Evolutionary conservation across 1,140 invertebrate species (phyloP).

Genomic region (Trichoplusia ni): DNA sequence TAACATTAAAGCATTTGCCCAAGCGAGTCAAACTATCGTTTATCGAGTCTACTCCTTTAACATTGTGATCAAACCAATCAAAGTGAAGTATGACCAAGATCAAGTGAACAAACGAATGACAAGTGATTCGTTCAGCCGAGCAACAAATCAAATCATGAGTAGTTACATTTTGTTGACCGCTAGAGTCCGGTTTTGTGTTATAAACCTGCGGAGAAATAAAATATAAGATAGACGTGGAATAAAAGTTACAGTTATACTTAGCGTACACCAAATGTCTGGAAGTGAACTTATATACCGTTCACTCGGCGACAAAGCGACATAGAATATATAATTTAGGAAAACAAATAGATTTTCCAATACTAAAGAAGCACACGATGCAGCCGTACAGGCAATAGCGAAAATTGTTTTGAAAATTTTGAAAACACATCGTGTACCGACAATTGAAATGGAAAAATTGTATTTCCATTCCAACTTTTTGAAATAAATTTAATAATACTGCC

Average conservation of each 20-base stretch:
- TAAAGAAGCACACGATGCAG: slow-evolving; percentile 39
- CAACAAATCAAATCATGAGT: slow-evolving; percentile 69
- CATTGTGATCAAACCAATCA: slow-evolving; percentile 70
- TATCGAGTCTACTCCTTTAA: slow-evolving; percentile 59
- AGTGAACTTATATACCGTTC: slow-evolving; percentile 57
- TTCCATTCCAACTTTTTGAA: slow-evolving; percentile 43
- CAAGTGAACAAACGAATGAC: slow-evolving; percentile 66
- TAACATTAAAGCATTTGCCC: slow-evolving; percentile 58
- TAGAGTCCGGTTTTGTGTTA: slow-evolving; percentile 82
- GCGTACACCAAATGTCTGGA: slow-evolving; percentile 52
- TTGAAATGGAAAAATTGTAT: slow-evolving; percentile 47
- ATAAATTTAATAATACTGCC: slow-evolving; percentile 51
- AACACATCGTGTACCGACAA: slow-evolving; percentile 37
- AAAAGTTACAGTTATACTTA: slow-evolving; percentile 57
- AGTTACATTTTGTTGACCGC: slow-evolving; percentile 82
- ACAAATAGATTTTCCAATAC: slow-evolving; percentile 37
- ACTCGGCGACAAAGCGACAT: slow-evolving; percentile 66
- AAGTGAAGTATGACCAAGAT: slow-evolving; percentile 74
- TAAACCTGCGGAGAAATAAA: slow-evolving; percentile 82
- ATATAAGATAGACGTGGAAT: slow-evolving; percentile 74
- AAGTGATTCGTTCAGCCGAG: slow-evolving; percentile 74
- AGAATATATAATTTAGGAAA: slow-evolving; percentile 49
- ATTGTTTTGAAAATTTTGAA: not conserved
- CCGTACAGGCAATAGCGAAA: too few species aligned
- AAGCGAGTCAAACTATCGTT: slow-evolving; percentile 62